Conservation (phyloP, 1,140 invertebrate genomes). For the Nasonia longicornis region DNA sequence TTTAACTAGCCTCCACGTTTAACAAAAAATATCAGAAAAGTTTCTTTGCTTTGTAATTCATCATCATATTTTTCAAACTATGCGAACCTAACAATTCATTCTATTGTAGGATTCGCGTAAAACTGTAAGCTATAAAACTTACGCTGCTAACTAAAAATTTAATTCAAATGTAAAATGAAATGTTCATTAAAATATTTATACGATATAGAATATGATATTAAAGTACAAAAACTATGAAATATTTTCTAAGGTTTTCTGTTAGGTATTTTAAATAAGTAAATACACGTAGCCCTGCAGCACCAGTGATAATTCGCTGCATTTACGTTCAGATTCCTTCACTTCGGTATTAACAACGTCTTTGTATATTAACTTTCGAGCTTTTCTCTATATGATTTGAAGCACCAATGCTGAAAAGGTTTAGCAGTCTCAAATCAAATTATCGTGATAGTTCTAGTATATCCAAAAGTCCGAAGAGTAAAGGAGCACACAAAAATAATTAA, state of each 20-base stretch:
- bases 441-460: background rate
- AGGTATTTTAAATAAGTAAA: background rate
- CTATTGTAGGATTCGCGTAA: too few relatives aligned
- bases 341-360: too few relatives aligned
- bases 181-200: background rate
- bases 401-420: background rate
- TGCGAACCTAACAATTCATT: too few relatives aligned
- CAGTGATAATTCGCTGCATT: background rate
- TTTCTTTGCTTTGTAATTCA: background rate
- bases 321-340: too few relatives aligned
- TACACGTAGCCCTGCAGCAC: background rate
- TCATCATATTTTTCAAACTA: background rate
- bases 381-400: background rate
- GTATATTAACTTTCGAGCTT: background rate
- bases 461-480: background rate
- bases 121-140: too few relatives aligned
- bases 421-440: background rate
- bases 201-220: slow-evolving; percentile 10
- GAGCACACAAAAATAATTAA: slow-evolving; percentile 7
- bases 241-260: slow-evolving; percentile 19
- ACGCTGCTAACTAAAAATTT: background rate
- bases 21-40: slow-evolving; percentile 14
- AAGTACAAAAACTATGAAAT: slow-evolving; percentile 17
- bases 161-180: background rate
- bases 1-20: slow-evolving; percentile 1